A percentile compares a stretch with the other conserved stretches of the same genome.
phyloP scores from a whole-genome alignment of 2,113 vertebrate genomes.

The Haliaeetus leucogaster region DNA sequence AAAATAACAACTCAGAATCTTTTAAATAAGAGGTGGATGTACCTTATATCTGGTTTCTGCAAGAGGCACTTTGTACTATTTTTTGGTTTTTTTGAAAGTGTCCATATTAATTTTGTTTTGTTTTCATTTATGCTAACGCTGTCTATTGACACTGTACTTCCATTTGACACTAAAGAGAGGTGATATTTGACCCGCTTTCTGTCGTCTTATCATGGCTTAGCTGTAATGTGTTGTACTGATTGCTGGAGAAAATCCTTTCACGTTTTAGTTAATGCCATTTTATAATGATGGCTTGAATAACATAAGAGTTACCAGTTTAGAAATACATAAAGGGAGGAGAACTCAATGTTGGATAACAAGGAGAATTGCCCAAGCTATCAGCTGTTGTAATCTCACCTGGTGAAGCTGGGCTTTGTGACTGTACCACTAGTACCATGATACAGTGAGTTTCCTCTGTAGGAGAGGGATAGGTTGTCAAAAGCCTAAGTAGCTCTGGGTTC shows the following conservation, averaged over 20 bases:
- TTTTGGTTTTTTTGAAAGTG: not conserved
- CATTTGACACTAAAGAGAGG: not conserved
- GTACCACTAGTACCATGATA: not conserved
- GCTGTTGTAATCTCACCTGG: not conserved
- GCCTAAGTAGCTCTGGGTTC: not conserved
- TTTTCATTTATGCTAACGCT: not conserved
- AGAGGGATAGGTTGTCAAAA: not conserved
- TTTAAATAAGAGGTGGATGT: not conserved
- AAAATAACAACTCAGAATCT: not conserved
- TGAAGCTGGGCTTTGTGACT: not conserved
- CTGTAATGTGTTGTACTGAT: not conserved
- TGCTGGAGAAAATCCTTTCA: not conserved
- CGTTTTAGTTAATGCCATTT: not conserved
- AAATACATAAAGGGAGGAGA: not conserved
- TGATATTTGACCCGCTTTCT: not conserved
- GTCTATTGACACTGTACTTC: not conserved
- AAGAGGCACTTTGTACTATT: not conserved
- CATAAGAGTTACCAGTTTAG: fast-evolving
- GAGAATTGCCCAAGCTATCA: not conserved
- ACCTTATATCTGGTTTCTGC: not conserved
- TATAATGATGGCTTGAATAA: not conserved
- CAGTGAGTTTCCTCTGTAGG: not conserved
- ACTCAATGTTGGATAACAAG: fast-evolving
- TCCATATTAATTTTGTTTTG: not conserved
- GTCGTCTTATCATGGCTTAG: not conserved